Evolutionary conservation across 2,888 invertebrate genomes (phyloP).

Genomic region (Colletes collaris): DNA sequence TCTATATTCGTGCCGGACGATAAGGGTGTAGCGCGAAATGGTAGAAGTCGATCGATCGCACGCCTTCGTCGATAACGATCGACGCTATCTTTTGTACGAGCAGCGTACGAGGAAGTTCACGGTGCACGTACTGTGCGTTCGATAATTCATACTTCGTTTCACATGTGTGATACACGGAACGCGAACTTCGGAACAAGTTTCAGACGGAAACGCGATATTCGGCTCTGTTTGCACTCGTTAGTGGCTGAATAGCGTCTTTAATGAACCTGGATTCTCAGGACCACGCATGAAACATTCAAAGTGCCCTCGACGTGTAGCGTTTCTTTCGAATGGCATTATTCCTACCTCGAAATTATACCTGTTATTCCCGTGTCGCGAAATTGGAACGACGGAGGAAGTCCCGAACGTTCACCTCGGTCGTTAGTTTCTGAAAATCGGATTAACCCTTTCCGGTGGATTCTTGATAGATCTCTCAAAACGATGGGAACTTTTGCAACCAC

Average conservation of each 20-base stretch:
- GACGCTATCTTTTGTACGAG: conserved; percentile 22
- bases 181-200: conserved; percentile 34
- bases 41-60: conserved; percentile 33
- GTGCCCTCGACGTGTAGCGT: too few relatives aligned
- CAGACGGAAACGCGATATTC: conserved; percentile 31
- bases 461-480: too few relatives aligned
- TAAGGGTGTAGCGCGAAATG: conserved; percentile 16
- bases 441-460: too few relatives aligned
- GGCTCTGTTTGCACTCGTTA: background rate
- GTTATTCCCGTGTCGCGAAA: too few relatives aligned
- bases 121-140: background rate
- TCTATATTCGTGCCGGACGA: conserved; percentile 26
- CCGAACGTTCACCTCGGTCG: too few relatives aligned
- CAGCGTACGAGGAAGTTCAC: background rate
- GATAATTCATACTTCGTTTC: conserved; percentile 48
- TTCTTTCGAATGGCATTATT: too few relatives aligned
- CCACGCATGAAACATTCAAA: background rate
- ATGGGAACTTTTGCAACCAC: too few relatives aligned
- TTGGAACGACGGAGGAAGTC: too few relatives aligned
- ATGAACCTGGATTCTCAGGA: background rate
- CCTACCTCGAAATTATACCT: too few relatives aligned
- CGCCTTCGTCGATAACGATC: conserved; percentile 43
- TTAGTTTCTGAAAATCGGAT: too few relatives aligned
- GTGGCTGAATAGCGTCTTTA: background rate
- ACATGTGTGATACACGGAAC: conserved; percentile 41